Conservation (phyloP, 2,888 invertebrate genomes). For the Calephelis perditalis region DNA sequence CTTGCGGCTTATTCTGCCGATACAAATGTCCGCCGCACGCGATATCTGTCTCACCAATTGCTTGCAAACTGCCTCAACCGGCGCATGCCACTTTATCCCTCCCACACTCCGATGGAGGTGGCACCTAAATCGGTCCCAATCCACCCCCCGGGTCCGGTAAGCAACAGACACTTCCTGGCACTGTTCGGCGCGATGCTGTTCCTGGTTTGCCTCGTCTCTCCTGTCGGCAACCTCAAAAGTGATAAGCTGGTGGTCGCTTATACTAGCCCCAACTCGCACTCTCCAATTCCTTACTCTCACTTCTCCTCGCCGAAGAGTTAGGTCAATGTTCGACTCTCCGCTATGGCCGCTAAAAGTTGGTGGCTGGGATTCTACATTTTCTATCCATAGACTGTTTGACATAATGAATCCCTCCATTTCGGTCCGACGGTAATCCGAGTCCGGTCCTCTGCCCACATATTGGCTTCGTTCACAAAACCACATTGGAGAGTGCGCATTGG, state of each 20-base stretch:
- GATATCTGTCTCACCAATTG: no score
- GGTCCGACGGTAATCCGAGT: not conserved
- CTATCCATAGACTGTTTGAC: conserved; percentile 9
- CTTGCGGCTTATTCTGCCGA: no score
- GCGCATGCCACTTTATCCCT: no score
- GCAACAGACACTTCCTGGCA: no score
- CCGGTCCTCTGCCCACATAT: conserved; percentile 18
- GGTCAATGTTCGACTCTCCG: conserved; percentile 33
- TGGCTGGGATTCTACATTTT: conserved; percentile 22
- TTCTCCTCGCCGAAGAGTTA: conserved; percentile 24
- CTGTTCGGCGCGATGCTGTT: no score
- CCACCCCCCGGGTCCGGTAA: not conserved
- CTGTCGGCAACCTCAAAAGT: not conserved
- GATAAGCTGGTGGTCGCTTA: conserved; percentile 10
- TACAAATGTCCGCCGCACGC: no score
- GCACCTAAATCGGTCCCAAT: not conserved
- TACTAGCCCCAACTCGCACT: conserved; percentile 14
- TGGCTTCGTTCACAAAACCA: conserved; percentile 27
- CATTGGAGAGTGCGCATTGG: conserved; percentile 34
- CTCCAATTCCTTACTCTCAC: conserved; percentile 21
- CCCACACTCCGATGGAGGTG: no score
- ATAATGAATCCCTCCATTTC: conserved; percentile 16
- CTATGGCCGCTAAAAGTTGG: conserved; percentile 26
- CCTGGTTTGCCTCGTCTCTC: no score
- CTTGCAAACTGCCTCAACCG: no score